Percentiles rank a stretch among this genome's conserved stretches.
These are phyloP conservation scores for Aptenodytes forsteri DNA, from an alignment of 2,113 vertebrate species.

Conservation along the genomic window DNA sequence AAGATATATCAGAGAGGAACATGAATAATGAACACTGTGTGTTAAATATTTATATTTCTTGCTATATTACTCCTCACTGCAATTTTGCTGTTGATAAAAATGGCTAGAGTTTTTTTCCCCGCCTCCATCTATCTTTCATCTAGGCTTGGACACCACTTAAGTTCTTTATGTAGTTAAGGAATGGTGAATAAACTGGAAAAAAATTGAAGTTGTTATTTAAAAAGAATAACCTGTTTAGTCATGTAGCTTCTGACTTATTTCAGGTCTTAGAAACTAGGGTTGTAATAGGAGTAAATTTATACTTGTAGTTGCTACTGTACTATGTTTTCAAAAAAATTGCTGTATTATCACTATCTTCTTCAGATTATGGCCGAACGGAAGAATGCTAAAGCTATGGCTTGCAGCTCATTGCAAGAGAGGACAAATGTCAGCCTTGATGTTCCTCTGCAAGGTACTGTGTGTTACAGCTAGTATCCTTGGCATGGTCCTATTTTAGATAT, in stretches of 20 bases:
- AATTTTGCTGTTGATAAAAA: neutral
- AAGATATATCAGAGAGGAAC: neutral
- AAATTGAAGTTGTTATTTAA: neutral
- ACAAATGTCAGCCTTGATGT: constrained; percentile 83
- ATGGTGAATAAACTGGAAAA: neutral
- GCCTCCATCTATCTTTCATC: neutral
- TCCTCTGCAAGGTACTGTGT: constrained; percentile 90
- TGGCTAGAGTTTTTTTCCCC: neutral
- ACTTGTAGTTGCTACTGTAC: neutral
- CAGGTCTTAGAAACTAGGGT: neutral
- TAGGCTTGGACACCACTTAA: neutral
- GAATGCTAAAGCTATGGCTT: constrained; percentile 91
- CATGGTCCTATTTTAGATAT: neutral
- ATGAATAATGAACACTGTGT: neutral
- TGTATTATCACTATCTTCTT: neutral
- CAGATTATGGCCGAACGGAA: constrained; percentile 99
- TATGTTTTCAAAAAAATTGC: neutral
- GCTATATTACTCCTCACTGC: neutral
- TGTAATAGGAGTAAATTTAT: neutral
- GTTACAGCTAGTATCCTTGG: neutral
- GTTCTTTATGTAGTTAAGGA: neutral
- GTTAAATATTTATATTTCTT: constrained; percentile 6
- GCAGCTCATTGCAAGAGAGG: constrained; percentile 85
- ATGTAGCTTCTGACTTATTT: neutral
- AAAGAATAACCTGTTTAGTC: neutral